A percentile compares a stretch with the other conserved stretches of the same genome.
Conservation (phyloP, 2,797 vertebrate species). For the Fratercula arctica region DNA sequence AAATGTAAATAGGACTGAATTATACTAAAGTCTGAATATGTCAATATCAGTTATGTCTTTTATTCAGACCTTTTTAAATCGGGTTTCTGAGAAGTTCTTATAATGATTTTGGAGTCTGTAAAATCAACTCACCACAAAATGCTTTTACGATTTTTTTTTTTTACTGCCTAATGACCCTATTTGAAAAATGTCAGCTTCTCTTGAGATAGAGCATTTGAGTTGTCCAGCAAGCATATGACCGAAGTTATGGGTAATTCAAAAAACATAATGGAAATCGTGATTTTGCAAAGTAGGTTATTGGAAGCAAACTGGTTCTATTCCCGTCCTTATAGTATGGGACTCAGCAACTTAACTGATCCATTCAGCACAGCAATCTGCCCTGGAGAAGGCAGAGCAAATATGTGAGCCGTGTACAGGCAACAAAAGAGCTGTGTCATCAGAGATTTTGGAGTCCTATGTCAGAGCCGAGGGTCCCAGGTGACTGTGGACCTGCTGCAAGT, state of each 20-base stretch:
- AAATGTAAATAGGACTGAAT: background rate
- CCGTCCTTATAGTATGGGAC: background rate
- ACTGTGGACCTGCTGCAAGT: fast-evolving
- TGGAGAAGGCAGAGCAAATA: background rate
- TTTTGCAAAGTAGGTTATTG: background rate
- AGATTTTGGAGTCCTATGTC: background rate
- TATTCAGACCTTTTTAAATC: background rate
- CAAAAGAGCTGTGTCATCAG: background rate
- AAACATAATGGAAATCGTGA: background rate
- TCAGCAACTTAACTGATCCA: background rate
- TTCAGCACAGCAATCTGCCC: background rate
- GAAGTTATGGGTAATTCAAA: background rate
- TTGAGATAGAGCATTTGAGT: background rate
- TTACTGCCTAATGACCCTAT: background rate
- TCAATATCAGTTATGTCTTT: background rate
- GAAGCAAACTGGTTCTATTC: background rate
- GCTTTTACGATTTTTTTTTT: background rate
- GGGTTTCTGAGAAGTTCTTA: background rate
- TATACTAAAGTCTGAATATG: background rate
- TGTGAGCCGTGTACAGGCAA: fast-evolving
- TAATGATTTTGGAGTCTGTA: background rate
- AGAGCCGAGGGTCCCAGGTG: background rate
- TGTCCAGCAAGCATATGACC: background rate
- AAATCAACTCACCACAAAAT: background rate
- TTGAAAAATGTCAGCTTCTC: background rate